Evolutionary conservation across 2,797 vertebrate species (phyloP), one percentile per base, ranked within the genome.

Genomic region (Pristis pectinata): DNA sequence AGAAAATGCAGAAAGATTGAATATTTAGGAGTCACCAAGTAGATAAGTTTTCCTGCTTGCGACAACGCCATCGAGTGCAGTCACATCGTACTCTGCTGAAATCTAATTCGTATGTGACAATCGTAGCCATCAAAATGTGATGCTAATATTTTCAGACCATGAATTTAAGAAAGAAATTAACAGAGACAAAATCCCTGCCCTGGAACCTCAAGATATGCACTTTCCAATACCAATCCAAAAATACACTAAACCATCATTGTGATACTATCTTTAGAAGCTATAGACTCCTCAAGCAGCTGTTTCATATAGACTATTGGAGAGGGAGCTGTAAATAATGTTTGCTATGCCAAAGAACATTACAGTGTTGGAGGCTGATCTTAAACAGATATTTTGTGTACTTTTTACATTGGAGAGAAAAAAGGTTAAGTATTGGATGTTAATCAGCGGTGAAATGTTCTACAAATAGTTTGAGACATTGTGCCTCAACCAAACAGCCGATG

Each of bases 41-140:
- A 96, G 96, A 97, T 98, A 96, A 96, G 97, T 96, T 96, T 96
- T 95, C 95, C 95, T 96, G 97, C 96, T 96, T 95, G 95, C 94
- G 96, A 96, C 95, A 97, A 96, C 96, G 95, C 96, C 95, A 95
- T 97, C 96, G 97, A 93, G 94, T 96, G 96, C 3, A 94, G 30
- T n/a, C 24, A 4, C 30, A 0, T 27, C 24, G 67, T 49, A 53
- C 4, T 93, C 41, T 76, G 67, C 70, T 94, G 44, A 94, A 53
- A 94, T 76, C 24, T 76, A 15, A 94, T 94, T 76, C 37, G 41
- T 74, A 11, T 76, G 70, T 94, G 70, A 56, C 70, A 76, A 44
- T 76, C 27, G 49, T 34, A 53, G 15, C 4, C 10, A 27, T 44
- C 92, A 94, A 94, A 74, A 94, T 94, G 30, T 94, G 44, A 34